These are phyloP conservation scores for Gasterosteus nipponicus DNA, from an alignment of 2,113 vertebrate genomes.

Conservation along the genomic window DNA sequence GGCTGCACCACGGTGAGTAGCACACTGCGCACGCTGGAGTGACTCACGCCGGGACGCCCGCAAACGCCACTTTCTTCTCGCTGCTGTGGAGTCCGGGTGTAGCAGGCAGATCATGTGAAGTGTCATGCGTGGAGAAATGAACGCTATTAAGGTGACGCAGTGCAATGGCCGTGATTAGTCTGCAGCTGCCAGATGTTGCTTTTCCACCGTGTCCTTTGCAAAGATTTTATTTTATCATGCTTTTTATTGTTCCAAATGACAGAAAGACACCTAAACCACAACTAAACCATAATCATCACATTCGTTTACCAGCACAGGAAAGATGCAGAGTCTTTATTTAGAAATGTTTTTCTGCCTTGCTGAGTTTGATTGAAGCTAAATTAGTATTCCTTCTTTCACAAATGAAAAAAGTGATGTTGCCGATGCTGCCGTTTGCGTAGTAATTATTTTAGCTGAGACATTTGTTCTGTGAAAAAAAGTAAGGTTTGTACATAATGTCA, in stretches of 20 bases:
- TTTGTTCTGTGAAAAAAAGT: not conserved
- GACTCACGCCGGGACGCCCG: not conserved
- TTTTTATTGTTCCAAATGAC: not conserved
- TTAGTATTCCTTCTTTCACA: not conserved
- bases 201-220: not conserved
- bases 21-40: conserved; percentile 38
- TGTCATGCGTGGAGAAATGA: not conserved
- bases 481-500: not conserved
- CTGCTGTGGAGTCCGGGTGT: not conserved
- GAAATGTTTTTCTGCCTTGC: not conserved
- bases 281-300: not conserved
- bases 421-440: not conserved
- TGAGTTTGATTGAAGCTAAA: not conserved
- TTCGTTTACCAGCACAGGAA: not conserved
- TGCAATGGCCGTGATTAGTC: not conserved
- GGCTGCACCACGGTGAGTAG: conserved; percentile 90
- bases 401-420: not conserved
- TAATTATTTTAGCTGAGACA: not conserved
- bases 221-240: not conserved
- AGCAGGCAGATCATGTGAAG: conserved; percentile 1
- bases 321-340: not conserved
- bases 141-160: not conserved
- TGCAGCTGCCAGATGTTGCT: not conserved
- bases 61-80: conserved; percentile 22
- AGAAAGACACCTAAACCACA: not conserved